Base-by-base conservation (phyloP, 2,888 invertebrate genomes). In the Leucania comma region DNA sequence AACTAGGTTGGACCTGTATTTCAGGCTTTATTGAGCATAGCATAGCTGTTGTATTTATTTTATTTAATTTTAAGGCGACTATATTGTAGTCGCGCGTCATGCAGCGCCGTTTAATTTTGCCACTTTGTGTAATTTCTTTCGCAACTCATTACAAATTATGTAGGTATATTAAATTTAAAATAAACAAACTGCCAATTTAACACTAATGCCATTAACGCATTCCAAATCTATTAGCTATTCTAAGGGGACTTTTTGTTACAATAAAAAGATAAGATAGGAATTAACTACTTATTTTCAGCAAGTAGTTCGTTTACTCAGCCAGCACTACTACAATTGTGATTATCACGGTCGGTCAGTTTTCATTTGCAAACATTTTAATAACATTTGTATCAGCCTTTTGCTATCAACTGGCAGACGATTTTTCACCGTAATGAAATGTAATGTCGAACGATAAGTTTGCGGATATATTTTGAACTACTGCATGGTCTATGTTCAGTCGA, bases 241-340 rank as follows among this genome's bases (percentile, higher is more conserved):
- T 42, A 42, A 42, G 10, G 57, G 22, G 29, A 42, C 12, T 22
- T 65, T 56, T 72, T 42, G n/a, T 42, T 32, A 48, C 38, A 26
- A 48, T 64, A 57, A 50, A 60, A 42, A 65, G 72, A 72, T 72
- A 73, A 65, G 72, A 57, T 57, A 72, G 10, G 50, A 48, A 42
- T 65, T 50, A 32, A 65, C 56, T 73, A 57, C 50, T 50, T 56
- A 42, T 48, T 57, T 72, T 26, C 56, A 54, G 24, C 38, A 48
- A n/a, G 64, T 72, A 65, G 38, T 32, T 72, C 64, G 71, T 72
- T 72, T 56, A 71, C 26, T 35, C 12, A 3, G 20, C 12, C 24
- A 53, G 51, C 2, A 17, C 22, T 29, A 56, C 24, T 54, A 12
- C 20, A 24, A n/a, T 61, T 26, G n/a, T 12, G n/a, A 22, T 42